Base-by-base conservation (phyloP, 1,140 invertebrate genomes). In the Achroia grisella region DNA sequence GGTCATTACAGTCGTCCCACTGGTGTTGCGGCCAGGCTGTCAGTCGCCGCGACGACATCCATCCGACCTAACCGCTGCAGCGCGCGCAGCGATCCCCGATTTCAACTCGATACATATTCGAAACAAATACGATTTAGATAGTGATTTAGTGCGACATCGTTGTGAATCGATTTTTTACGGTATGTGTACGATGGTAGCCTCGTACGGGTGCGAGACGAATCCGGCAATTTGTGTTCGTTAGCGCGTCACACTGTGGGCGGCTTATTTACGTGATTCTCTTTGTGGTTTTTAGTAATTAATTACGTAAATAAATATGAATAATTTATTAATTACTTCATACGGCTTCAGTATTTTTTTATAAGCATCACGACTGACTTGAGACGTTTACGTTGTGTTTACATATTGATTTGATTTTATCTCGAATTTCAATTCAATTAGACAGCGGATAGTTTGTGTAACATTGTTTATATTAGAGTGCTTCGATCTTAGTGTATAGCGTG, bases 11-110 rank as follows among this genome's bases (percentile, higher is more conserved):
- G 44, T 48, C 57, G 65, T 52, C 62, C 56, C 54, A 61, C 56
- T 55, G 60, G 39, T 53, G 54, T 41, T 44, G 50, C 52, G 52
- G 40, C 57, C 44, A 36, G 34, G 56, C 56, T 48, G 68, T 69
- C 73, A 80, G 76, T 80, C 67, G 62, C 44, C 43, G 31, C 66
- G 59, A 59, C 62, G 71, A 75, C 68, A 77, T 63, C 70, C 62
- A 62, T 69, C 53, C 58, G 63, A 61, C 59, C 44, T 54, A 66
- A 57, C 42, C 51, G 53, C 43, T 56, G 62, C 48, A 32, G 46
- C 54, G 60, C 51, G 62, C 56, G 61, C 55, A 34, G 4, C 35
- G 44, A 34, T 48, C 34, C 31, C 39, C 48, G 56, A 33, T 43
- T 39, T 27, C 39, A 40, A 28, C 12, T 46, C 39, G 41, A 45